Conservation (phyloP, 2,888 invertebrate genomes). For the Scelioninae gen. 2 region DNA sequence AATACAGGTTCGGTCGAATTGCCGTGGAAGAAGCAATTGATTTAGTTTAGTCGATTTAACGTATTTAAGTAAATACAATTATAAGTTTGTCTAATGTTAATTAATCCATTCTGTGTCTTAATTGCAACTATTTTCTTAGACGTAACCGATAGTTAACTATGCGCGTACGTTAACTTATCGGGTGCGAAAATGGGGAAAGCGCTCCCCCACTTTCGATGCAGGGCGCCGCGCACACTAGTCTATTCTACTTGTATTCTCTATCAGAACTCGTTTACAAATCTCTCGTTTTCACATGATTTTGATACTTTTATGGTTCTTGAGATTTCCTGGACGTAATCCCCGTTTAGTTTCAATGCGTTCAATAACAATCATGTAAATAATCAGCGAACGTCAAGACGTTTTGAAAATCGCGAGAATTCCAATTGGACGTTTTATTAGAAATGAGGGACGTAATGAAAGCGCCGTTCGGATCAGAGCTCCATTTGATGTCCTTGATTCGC, state of each 20-base stretch:
- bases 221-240: background rate
- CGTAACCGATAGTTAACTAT: background rate
- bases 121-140: too few relatives aligned
- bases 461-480: conserved; percentile 46
- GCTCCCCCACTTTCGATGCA: background rate
- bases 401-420: conserved; percentile 21
- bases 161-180: background rate
- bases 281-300: too few relatives aligned
- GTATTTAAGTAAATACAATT: too few relatives aligned
- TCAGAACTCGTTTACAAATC: too few relatives aligned
- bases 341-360: conserved; percentile 42
- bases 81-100: too few relatives aligned
- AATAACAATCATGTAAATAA: conserved; percentile 59
- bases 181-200: background rate
- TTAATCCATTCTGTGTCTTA: too few relatives aligned
- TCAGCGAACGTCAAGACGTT: conserved; percentile 27
- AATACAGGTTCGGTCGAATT: background rate
- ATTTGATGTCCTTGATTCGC: conserved; percentile 40
- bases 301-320: too few relatives aligned
- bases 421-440: conserved; percentile 35
- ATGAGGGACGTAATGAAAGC: conserved; percentile 30
- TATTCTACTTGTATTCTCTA: background rate
- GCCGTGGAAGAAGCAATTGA: too few relatives aligned
- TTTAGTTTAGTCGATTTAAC: too few relatives aligned
- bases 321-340: too few relatives aligned